A percentile compares a stretch with the other conserved stretches of the same genome.
Conservation (phyloP, 2,113 vertebrate genomes). For the Sminthopsis crassicaudata region DNA sequence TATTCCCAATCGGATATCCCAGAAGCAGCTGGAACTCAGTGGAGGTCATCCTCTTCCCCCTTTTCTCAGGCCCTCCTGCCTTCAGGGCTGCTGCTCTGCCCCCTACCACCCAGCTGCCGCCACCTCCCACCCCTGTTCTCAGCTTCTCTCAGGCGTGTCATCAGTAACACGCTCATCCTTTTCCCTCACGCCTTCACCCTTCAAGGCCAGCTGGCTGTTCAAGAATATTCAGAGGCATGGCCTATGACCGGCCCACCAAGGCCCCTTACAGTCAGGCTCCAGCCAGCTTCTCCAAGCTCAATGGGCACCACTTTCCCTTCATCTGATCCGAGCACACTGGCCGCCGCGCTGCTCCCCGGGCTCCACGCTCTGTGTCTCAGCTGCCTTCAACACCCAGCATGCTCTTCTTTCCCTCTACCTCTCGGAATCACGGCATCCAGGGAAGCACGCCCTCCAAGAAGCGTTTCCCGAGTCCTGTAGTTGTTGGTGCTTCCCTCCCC, state of each 20-base stretch:
- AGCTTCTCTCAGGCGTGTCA: neutral
- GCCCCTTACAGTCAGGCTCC: neutral
- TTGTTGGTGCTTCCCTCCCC: neutral
- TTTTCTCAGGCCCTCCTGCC: neutral
- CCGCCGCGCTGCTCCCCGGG: neutral
- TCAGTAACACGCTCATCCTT: neutral
- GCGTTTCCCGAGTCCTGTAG: neutral
- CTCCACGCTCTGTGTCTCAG: neutral
- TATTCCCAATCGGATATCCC: neutral
- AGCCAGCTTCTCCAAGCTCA: too few species aligned
- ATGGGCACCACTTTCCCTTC: too few species aligned
- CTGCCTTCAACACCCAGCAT: too few species aligned
- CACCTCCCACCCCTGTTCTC: neutral
- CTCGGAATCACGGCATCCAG: too few species aligned
- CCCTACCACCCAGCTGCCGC: too few species aligned
- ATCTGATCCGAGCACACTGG: too few species aligned
- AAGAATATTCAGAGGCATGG: neutral
- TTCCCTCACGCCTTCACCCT: neutral
- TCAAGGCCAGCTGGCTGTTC: neutral
- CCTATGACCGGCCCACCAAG: too few species aligned
- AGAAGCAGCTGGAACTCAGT: neutral
- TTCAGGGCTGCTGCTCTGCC: too few species aligned
- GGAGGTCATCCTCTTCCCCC: neutral
- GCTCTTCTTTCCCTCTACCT: neutral
- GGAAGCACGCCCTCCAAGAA: neutral